These are phyloP conservation scores for Leptinotarsa texana DNA, from an alignment of 1,140 invertebrate species.

Conservation along the genomic window DNA sequence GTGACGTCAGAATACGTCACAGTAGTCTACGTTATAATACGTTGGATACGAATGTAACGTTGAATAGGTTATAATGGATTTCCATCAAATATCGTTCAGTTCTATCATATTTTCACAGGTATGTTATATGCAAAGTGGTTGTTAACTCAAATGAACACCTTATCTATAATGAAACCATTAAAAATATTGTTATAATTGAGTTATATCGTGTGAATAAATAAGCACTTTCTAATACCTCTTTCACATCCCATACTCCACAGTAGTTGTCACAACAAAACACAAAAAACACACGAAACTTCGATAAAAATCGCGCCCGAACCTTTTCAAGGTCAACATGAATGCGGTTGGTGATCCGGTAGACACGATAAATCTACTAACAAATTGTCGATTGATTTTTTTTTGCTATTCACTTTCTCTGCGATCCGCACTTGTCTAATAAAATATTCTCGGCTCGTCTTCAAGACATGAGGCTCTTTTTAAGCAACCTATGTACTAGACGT, in stretches of 20 bases:
- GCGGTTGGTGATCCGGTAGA: constrained; percentile 26
- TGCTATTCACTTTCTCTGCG: constrained; percentile 31
- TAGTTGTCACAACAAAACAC: neutral
- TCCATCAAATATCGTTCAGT: too few species aligned
- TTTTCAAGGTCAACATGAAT: constrained; percentile 30
- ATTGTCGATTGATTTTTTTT: constrained; percentile 37
- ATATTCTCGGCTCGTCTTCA: constrained; percentile 13
- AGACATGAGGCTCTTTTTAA: constrained; percentile 7
- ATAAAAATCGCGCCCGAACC: constrained; percentile 9
- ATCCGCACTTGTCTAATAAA: constrained; percentile 8
- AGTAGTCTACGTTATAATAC: too few species aligned
- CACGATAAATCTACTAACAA: constrained; percentile 30
- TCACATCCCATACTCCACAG: neutral
- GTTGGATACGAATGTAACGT: too few species aligned
- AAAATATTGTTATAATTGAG: too few species aligned
- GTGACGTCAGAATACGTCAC: too few species aligned
- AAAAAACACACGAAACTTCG: neutral
- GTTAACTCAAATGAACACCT: too few species aligned
- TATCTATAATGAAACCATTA: too few species aligned
- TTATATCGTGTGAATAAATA: too few species aligned
- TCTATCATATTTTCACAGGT: too few species aligned
- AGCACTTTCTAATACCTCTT: neutral
- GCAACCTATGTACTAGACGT: neutral
- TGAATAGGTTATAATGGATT: too few species aligned
- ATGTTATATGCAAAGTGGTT: too few species aligned